Evolutionary conservation across 1,140 invertebrate genomes (phyloP).

Genomic region (Meteorus sp.): DNA sequence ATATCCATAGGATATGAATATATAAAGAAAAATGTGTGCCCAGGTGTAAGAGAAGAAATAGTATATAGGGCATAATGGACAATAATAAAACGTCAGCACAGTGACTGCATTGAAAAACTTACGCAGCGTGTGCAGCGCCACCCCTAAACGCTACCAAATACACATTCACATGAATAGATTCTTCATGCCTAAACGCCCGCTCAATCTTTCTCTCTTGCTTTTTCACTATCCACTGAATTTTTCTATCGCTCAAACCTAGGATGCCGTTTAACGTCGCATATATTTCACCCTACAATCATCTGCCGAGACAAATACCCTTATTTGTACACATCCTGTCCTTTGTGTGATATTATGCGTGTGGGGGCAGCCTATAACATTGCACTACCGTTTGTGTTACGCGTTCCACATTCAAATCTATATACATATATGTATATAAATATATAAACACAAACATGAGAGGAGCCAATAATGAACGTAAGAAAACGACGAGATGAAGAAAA

Average conservation of each 20-base stretch:
- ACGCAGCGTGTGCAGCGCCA: slow-evolving; percentile 27
- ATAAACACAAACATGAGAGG: too few relatives aligned
- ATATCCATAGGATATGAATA: too few relatives aligned
- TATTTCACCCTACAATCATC: slow-evolving; percentile 52
- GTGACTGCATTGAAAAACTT: slow-evolving; percentile 34
- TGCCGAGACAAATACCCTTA: slow-evolving; percentile 56
- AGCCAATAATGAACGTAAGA: too few relatives aligned
- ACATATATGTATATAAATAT: too few relatives aligned
- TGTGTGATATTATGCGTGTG: slow-evolving; percentile 36
- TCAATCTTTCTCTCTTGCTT: slow-evolving; percentile 29
- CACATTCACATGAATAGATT: slow-evolving; percentile 40
- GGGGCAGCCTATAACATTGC: too few relatives aligned
- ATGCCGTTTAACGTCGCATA: slow-evolving; percentile 49
- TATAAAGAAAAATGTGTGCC: background rate
- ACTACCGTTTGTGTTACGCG: too few relatives aligned
- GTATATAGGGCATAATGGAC: slow-evolving; percentile 29
- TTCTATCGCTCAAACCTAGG: slow-evolving; percentile 18
- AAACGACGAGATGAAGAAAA: too few relatives aligned
- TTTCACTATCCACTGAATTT: slow-evolving; percentile 34
- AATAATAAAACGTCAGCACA: slow-evolving; percentile 50
- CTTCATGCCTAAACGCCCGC: background rate
- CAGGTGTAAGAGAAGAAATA: slow-evolving; percentile 7
- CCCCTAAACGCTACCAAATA: slow-evolving; percentile 34
- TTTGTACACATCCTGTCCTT: slow-evolving; percentile 61
- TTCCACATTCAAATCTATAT: too few relatives aligned